Evolutionary conservation across 1,140 invertebrate species (phyloP).

Genomic region (Hyposmocoma kahamanoa): DNA sequence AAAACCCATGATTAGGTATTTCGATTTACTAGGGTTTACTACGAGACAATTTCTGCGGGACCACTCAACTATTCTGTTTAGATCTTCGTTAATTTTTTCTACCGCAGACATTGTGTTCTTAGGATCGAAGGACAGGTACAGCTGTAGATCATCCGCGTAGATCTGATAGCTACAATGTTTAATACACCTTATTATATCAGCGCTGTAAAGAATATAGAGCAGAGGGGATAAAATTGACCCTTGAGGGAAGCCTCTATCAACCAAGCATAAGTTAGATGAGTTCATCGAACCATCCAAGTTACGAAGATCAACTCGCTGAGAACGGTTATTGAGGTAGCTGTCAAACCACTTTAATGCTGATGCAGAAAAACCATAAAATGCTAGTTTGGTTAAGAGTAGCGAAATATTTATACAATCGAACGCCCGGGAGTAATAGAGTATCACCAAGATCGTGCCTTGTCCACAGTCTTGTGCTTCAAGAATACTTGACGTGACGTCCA

Average conservation of each 20-base stretch:
- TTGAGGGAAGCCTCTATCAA: not conserved
- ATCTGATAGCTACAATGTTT: not conserved
- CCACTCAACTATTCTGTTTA: not conserved
- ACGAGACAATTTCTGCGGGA: slow-evolving; percentile 1
- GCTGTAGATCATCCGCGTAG: slow-evolving; percentile 2
- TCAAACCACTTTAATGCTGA: not conserved
- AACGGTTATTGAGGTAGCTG: not conserved
- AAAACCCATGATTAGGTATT: not conserved
- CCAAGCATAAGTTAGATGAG: not conserved
- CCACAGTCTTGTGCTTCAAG: not conserved
- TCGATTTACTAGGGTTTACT: slow-evolving; percentile 2
- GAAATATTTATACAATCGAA: not conserved
- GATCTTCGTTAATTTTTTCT: too few relatives aligned
- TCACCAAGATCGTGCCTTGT: not conserved
- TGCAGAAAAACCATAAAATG: not conserved
- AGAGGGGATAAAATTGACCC: too few relatives aligned
- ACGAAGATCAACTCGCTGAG: not conserved
- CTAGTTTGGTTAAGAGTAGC: not conserved
- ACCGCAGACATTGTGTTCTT: not conserved
- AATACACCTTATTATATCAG: not conserved
- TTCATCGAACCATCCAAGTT: not conserved
- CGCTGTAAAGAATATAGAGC: slow-evolving; percentile 2
- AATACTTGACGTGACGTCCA: too few relatives aligned
- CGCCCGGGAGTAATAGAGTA: too few relatives aligned
- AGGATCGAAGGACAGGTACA: not conserved